Conservation (phyloP, 2,113 vertebrate genomes). For the Aegithalos caudatus region DNA sequence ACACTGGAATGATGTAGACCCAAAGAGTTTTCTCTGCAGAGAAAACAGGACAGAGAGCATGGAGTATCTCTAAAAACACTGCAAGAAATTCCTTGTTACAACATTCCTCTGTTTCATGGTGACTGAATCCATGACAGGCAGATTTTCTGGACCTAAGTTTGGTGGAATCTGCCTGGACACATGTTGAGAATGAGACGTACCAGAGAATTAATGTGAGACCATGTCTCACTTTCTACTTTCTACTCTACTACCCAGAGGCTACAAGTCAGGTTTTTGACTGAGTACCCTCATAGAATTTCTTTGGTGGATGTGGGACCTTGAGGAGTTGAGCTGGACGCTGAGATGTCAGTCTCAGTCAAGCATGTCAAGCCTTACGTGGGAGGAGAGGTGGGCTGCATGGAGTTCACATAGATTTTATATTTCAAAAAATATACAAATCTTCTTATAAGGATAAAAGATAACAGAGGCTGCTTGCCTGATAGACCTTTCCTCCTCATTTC, state of each 20-base stretch:
- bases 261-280: not conserved
- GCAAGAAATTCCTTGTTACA: not conserved
- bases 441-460: not conserved
- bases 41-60: not conserved
- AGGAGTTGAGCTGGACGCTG: not conserved
- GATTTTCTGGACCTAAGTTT: not conserved
- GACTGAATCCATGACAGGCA: not conserved
- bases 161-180: not conserved
- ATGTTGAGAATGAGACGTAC: not conserved
- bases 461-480: not conserved
- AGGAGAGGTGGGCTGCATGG: not conserved
- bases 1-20: not conserved
- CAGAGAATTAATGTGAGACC: not conserved
- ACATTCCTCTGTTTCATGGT: not conserved
- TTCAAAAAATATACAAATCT: not conserved
- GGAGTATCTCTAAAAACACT: not conserved
- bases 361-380: not conserved
- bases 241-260: not conserved
- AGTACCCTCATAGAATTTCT: not conserved
- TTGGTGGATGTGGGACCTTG: not conserved
- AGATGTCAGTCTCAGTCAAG: not conserved
- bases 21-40: not conserved
- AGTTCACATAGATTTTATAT: not conserved
- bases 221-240: not conserved
- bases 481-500: conserved; percentile 8